Conservation (phyloP, 2,113 vertebrate genomes). For the Spea bombifrons region DNA sequence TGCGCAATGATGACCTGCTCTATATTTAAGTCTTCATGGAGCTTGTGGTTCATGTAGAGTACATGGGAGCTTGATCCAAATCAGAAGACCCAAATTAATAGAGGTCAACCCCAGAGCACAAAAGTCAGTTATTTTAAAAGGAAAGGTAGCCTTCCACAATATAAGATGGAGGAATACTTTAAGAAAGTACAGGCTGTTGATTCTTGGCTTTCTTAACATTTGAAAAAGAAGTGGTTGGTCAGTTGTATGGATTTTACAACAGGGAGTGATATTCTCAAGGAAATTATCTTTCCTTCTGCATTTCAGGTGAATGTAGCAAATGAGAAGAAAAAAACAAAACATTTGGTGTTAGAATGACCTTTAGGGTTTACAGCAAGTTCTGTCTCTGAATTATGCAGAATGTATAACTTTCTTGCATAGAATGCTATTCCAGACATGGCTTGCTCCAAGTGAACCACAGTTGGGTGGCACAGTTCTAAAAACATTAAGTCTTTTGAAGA, state of each 20-base stretch:
- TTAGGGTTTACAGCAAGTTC: slow-evolving; percentile 62
- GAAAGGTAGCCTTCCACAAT: slow-evolving; percentile 63
- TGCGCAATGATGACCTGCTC: slow-evolving; percentile 71
- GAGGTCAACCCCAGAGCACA: slow-evolving; percentile 68
- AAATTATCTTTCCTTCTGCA: slow-evolving; percentile 49
- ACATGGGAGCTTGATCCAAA: slow-evolving; percentile 61
- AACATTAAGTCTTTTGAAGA: slow-evolving; percentile 52
- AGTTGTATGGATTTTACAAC: slow-evolving; percentile 58
- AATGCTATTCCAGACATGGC: slow-evolving; percentile 59
- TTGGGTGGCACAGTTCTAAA: slow-evolving; percentile 49
- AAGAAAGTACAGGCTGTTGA: slow-evolving; percentile 75
- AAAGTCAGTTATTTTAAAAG: slow-evolving; percentile 66
- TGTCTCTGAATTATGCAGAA: slow-evolving; percentile 57
- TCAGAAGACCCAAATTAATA: slow-evolving; percentile 57
- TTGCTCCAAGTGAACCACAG: slow-evolving; percentile 62
- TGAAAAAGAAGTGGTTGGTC: slow-evolving; percentile 60
- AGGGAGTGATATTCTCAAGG: slow-evolving; percentile 48
- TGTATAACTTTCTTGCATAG: slow-evolving; percentile 63
- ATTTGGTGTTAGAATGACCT: slow-evolving; percentile 55
- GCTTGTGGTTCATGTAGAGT: slow-evolving; percentile 68
- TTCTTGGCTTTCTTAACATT: slow-evolving; percentile 71
- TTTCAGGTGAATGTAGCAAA: slow-evolving; percentile 60
- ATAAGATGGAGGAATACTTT: slow-evolving; percentile 58
- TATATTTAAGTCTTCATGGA: slow-evolving; percentile 69
- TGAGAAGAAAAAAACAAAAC: slow-evolving; percentile 55